Conservation (phyloP, 2,888 invertebrate genomes). For the Enchytraeus crypticus region DNA sequence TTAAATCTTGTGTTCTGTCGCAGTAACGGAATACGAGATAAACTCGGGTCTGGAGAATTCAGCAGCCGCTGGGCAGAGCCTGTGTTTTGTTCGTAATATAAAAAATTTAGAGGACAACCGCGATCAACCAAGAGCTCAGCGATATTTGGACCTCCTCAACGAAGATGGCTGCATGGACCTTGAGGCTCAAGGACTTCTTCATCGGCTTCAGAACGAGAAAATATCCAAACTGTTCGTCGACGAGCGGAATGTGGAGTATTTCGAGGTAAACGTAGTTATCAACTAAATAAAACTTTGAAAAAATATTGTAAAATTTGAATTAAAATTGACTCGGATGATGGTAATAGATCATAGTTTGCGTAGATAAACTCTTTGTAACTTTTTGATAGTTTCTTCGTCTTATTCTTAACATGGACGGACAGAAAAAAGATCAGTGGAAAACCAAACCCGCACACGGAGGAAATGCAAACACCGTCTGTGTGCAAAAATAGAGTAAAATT, state of each 20-base stretch:
- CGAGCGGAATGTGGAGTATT: constrained; percentile 11
- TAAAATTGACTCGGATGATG: too few species aligned
- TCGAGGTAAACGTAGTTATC: too few species aligned
- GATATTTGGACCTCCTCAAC: constrained; percentile 17
- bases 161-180: constrained; percentile 11
- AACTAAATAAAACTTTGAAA: too few species aligned
- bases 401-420: too few species aligned
- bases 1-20: neutral
- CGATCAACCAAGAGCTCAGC: neutral
- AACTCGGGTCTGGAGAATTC: constrained; percentile 18
- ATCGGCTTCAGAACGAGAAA: constrained; percentile 11
- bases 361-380: too few species aligned
- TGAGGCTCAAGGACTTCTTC: constrained; percentile 21
- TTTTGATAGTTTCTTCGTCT: too few species aligned
- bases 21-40: constrained; percentile 31
- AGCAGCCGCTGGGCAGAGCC: constrained; percentile 15
- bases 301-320: too few species aligned
- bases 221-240: neutral
- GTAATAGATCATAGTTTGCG: too few species aligned
- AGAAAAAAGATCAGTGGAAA: too few species aligned
- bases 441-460: too few species aligned
- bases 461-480: too few species aligned
- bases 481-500: too few species aligned
- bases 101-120: constrained; percentile 17
- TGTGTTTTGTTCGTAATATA: constrained; percentile 24